Conservation (phyloP, 2,888 invertebrate species). For the Ennomos fuscantarius region DNA sequence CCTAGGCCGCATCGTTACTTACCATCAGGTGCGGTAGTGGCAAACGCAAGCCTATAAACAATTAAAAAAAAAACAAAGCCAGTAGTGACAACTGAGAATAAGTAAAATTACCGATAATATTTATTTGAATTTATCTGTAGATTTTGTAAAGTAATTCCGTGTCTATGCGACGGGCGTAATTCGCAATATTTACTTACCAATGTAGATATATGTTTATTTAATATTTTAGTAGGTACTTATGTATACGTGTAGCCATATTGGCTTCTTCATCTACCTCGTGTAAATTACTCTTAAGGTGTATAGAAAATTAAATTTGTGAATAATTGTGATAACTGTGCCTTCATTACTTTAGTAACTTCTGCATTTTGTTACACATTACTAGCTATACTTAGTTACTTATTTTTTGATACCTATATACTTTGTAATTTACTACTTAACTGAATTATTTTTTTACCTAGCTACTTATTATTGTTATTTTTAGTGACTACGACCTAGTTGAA, state of each 20-base stretch:
- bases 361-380: no score
- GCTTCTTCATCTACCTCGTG: slow-evolving; percentile 46
- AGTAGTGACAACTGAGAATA: no score
- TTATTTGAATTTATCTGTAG: slow-evolving; percentile 3
- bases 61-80: no score
- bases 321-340: slow-evolving; percentile 74
- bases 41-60: no score
- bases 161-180: slow-evolving; percentile 43
- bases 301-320: slow-evolving; percentile 37
- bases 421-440: background rate
- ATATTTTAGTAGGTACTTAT: background rate
- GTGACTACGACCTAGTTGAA: background rate
- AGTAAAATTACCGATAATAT: no score
- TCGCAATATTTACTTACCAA: slow-evolving; percentile 50
- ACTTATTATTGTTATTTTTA: no score
- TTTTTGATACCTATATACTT: background rate
- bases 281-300: slow-evolving; percentile 24
- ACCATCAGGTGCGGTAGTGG: no score
- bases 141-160: slow-evolving; percentile 14
- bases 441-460: background rate
- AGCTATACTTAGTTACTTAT: background rate
- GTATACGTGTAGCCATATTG: slow-evolving; percentile 34
- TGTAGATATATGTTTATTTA: background rate
- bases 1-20: no score
- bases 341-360: slow-evolving; percentile 31